These are phyloP conservation scores for Petaurus breviceps DNA, from an alignment of 2,113 vertebrate genomes.

Conservation along the genomic window DNA sequence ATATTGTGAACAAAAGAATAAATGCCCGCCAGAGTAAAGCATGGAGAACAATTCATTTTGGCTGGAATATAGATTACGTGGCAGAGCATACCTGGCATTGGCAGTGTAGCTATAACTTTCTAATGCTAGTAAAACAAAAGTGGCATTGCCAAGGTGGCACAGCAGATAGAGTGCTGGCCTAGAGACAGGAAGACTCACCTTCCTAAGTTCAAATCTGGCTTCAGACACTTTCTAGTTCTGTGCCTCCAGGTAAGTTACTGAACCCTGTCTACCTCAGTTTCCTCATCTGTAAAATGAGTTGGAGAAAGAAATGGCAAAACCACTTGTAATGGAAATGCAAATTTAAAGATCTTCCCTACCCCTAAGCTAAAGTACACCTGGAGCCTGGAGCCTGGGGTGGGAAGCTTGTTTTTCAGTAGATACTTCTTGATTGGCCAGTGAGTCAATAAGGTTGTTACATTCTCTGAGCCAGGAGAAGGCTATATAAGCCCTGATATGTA, in stretches of 20 bases:
- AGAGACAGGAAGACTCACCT: not conserved
- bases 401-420: too few relatives aligned
- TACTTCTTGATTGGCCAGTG: too few relatives aligned
- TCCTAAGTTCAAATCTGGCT: not conserved
- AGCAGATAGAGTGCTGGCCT: too few relatives aligned
- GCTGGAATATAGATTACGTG: not conserved
- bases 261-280: not conserved
- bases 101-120: not conserved
- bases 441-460: too few relatives aligned
- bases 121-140: not conserved
- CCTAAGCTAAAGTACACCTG: too few relatives aligned
- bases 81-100: not conserved
- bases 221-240: not conserved
- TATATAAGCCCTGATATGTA: too few relatives aligned
- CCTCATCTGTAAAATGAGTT: not conserved
- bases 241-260: not conserved
- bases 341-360: too few relatives aligned
- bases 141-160: not conserved
- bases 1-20: not conserved
- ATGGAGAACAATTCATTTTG: not conserved
- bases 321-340: too few relatives aligned
- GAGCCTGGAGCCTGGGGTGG: too few relatives aligned
- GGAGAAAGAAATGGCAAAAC: not conserved
- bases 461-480: too few relatives aligned
- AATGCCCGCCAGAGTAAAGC: not conserved